Conservation (phyloP, 2,113 vertebrate species). For the Daphoenositta chrysoptera region DNA sequence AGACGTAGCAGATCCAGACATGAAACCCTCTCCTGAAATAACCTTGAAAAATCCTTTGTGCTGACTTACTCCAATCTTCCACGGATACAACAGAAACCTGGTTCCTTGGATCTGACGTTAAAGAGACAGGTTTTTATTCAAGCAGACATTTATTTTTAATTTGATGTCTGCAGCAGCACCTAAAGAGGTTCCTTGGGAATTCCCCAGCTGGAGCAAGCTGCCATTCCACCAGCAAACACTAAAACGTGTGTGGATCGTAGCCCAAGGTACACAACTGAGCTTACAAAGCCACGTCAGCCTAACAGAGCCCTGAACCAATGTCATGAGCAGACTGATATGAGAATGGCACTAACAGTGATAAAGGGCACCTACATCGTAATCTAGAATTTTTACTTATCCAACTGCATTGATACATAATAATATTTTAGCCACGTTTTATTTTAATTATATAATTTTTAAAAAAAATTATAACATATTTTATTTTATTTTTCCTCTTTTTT, state of each 20-base stretch:
- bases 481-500: not conserved
- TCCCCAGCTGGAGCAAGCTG: not conserved
- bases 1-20: not conserved
- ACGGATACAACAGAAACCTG: not conserved
- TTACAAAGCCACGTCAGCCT: not conserved
- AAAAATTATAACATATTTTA: not conserved
- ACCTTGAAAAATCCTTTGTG: not conserved
- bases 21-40: not conserved
- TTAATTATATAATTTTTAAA: not conserved
- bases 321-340: not conserved
- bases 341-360: not conserved
- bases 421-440: not conserved
- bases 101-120: not conserved
- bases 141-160: not conserved
- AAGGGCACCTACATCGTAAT: not conserved
- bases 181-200: not conserved
- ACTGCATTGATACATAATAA: not conserved
- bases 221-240: not conserved
- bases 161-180: not conserved
- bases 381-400: not conserved
- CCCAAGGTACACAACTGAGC: not conserved
- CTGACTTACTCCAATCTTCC: not conserved
- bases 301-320: not conserved
- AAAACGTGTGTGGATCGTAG: fast-evolving
- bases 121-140: not conserved